Conservation (phyloP, 1,140 invertebrate species). For the Bombus pyrosoma region DNA sequence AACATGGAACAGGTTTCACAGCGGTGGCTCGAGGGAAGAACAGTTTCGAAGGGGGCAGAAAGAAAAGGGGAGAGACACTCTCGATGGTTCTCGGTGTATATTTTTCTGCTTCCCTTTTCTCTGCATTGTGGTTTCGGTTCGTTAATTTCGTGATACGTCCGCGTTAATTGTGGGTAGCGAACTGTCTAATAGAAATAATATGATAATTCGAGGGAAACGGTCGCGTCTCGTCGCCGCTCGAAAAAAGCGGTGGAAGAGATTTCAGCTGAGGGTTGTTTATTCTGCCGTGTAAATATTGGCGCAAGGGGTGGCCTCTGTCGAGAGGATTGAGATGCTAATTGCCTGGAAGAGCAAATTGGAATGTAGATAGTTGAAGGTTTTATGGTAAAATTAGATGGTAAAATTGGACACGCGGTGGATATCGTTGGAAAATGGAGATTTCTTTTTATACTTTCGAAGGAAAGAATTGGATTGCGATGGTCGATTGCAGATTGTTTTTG, state of each 20-base stretch:
- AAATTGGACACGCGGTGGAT: neutral
- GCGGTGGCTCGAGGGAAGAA: conserved; percentile 35
- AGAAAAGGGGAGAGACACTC: conserved; percentile 26
- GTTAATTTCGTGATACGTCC: conserved; percentile 76
- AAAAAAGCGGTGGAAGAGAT: conserved; percentile 26
- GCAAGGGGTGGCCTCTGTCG: conserved; percentile 44
- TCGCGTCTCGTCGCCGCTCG: neutral
- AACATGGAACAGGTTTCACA: conserved; percentile 65
- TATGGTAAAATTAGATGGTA: neutral
- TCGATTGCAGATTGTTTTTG: neutral
- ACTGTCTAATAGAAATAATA: conserved; percentile 81
- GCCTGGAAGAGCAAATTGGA: conserved; percentile 56
- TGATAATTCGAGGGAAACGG: conserved; percentile 74
- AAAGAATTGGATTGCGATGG: neutral
- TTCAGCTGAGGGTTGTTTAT: conserved; percentile 66
- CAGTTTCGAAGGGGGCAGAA: neutral
- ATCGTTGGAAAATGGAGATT: conserved; percentile 26
- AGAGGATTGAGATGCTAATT: conserved; percentile 67
- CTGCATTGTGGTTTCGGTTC: conserved; percentile 69
- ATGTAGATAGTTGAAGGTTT: conserved; percentile 16
- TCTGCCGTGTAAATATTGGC: conserved; percentile 72
- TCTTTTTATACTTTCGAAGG: neutral
- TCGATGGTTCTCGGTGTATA: conserved; percentile 18
- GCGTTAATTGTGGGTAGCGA: conserved; percentile 81
- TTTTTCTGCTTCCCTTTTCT: neutral